Evolutionary conservation across 2,113 vertebrate genomes (phyloP).

Genomic region (Oxyruncus cristatus): DNA sequence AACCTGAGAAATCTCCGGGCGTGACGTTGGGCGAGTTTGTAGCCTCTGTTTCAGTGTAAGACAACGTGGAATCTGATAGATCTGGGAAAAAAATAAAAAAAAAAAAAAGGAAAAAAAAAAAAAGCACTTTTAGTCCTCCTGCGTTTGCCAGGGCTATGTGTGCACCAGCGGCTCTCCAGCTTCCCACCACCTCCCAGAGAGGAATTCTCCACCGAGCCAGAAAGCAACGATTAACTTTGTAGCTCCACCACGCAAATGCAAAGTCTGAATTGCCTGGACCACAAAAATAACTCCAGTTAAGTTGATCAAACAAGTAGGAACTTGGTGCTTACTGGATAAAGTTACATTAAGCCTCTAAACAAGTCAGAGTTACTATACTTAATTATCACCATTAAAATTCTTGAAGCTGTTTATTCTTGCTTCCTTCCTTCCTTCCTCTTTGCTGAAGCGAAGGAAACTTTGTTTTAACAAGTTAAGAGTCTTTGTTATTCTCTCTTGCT

Average conservation of each 20-base stretch:
- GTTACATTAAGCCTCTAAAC: slow-evolving; percentile 82
- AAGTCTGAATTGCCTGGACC: slow-evolving; percentile 56
- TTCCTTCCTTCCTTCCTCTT: slow-evolving; percentile 79
- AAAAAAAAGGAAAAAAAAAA: not conserved
- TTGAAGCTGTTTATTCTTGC: slow-evolving; percentile 86
- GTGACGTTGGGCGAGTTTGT: slow-evolving; percentile 88
- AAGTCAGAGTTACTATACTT: slow-evolving; percentile 83
- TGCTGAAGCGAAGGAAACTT: slow-evolving; percentile 76
- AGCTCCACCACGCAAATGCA: slow-evolving; percentile 37
- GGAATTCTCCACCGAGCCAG: not conserved
- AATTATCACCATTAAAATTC: slow-evolving; percentile 90
- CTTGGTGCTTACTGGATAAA: slow-evolving; percentile 77
- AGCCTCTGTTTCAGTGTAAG: slow-evolving; percentile 99
- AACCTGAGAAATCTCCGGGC: slow-evolving; percentile 95
- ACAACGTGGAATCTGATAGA: slow-evolving; percentile 98
- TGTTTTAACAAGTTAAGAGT: slow-evolving; percentile 81
- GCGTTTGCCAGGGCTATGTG: rapidly evolving
- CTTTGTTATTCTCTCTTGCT: slow-evolving; percentile 61
- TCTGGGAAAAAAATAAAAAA: slow-evolving; percentile 43
- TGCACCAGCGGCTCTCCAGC: not conserved
- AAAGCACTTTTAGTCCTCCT: not conserved
- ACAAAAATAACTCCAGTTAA: slow-evolving; percentile 69
- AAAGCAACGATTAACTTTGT: not conserved
- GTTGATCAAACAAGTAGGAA: slow-evolving; percentile 81
- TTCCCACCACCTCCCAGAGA: not conserved